phyloP scores from a whole-genome alignment of 2,113 vertebrate species.

The Columbina picui region DNA sequence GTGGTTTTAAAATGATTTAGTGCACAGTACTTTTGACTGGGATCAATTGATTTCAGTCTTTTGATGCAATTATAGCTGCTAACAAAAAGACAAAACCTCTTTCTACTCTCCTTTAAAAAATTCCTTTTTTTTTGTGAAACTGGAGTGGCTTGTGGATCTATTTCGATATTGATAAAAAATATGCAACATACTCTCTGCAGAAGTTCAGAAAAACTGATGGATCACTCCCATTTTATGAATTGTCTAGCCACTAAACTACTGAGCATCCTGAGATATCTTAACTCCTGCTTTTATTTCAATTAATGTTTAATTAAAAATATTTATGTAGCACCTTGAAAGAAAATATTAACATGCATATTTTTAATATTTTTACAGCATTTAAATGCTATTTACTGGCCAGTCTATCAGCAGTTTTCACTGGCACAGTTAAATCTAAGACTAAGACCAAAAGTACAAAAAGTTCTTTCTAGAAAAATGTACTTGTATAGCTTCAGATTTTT shows the following conservation, averaged over 20 bases:
- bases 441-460: neutral
- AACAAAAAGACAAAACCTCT: neutral
- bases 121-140: neutral
- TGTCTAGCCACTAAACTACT: neutral
- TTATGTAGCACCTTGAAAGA: neutral
- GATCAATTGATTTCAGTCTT: neutral
- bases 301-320: neutral
- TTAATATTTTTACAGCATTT: accelerated
- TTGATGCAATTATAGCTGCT: neutral
- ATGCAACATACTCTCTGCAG: neutral
- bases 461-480: neutral
- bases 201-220: neutral
- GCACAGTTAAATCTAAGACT: neutral
- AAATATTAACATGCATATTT: neutral
- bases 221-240: neutral
- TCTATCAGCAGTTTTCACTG: neutral
- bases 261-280: accelerated
- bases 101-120: neutral
- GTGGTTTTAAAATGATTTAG: neutral
- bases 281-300: neutral
- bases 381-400: neutral
- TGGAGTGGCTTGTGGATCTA: neutral
- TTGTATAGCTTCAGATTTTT: neutral
- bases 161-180: neutral
- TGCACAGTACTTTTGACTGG: accelerated